phyloP scores from a whole-genome alignment of 2,113 vertebrate species.

The Emberiza fucata region DNA sequence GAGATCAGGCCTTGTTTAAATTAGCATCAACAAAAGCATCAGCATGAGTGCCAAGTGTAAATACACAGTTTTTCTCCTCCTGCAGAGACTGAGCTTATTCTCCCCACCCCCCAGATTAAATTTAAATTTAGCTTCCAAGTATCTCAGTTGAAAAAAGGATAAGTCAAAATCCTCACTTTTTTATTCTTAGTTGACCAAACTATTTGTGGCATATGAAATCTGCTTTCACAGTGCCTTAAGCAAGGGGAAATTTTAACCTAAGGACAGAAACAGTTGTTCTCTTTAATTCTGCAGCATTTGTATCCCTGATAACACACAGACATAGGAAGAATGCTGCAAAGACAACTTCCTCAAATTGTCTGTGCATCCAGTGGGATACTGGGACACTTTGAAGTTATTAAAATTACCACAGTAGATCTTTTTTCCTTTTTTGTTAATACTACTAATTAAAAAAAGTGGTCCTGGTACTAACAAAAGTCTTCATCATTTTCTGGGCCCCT shows the following conservation, averaged over 20 bases:
- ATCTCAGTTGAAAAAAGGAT: neutral
- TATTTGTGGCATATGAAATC: neutral
- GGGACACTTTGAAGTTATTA: neutral
- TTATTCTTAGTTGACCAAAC: neutral
- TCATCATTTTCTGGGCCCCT: neutral
- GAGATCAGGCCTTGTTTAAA: neutral
- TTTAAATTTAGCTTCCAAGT: neutral
- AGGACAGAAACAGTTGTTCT: neutral
- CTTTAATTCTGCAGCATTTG: neutral
- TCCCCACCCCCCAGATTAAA: neutral
- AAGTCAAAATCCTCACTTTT: neutral
- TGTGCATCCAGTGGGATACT: neutral
- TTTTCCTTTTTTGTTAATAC: neutral
- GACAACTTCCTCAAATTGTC: neutral
- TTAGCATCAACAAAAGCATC: neutral
- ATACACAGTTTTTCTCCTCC: neutral
- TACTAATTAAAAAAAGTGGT: neutral
- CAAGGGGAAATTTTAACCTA: neutral
- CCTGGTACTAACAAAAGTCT: neutral
- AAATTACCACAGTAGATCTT: neutral
- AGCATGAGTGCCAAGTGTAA: neutral
- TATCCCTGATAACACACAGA: neutral
- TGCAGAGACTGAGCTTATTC: neutral
- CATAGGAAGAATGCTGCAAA: neutral
- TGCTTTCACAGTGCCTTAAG: neutral